phyloP scores from a whole-genome alignment of 23 tunicate genomes.

The Ciona savignyi region DNA sequence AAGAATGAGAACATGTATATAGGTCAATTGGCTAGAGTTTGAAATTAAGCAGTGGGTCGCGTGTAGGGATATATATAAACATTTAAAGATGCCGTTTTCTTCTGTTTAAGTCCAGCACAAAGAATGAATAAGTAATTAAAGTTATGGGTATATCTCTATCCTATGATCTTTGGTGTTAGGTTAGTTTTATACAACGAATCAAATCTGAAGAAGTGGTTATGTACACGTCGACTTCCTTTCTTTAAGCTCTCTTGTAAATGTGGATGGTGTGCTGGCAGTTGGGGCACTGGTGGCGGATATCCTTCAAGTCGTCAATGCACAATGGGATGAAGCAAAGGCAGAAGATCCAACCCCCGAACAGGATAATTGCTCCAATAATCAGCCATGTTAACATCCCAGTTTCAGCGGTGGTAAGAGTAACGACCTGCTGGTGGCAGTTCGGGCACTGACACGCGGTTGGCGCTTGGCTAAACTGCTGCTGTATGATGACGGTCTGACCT shows the following conservation, averaged over 20 bases:
- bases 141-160: no score
- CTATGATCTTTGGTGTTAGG: no score
- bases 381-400: slow-evolving; percentile 68
- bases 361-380: slow-evolving; percentile 36
- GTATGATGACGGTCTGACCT: slow-evolving; percentile 26
- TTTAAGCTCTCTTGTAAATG: slow-evolving; percentile 30
- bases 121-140: no score
- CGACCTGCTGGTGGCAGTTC: slow-evolving; percentile 66
- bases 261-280: slow-evolving; percentile 68
- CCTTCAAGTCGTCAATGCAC: slow-evolving; percentile 65
- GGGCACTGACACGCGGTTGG: slow-evolving; percentile 68
- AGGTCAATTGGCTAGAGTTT: no score
- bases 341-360: slow-evolving; percentile 74
- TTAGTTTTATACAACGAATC: no score
- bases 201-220: no score
- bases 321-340: slow-evolving; percentile 80
- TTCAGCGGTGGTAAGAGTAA: slow-evolving; percentile 46
- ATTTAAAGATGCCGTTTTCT: no score
- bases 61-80: no score
- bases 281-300: slow-evolving; percentile 74
- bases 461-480: slow-evolving; percentile 43
- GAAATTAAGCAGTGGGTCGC: no score
- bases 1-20: no score
- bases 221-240: not conserved
- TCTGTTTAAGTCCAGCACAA: no score